phyloP scores from a whole-genome alignment of 2,888 invertebrate species.

The Hymenopus coronatus region DNA sequence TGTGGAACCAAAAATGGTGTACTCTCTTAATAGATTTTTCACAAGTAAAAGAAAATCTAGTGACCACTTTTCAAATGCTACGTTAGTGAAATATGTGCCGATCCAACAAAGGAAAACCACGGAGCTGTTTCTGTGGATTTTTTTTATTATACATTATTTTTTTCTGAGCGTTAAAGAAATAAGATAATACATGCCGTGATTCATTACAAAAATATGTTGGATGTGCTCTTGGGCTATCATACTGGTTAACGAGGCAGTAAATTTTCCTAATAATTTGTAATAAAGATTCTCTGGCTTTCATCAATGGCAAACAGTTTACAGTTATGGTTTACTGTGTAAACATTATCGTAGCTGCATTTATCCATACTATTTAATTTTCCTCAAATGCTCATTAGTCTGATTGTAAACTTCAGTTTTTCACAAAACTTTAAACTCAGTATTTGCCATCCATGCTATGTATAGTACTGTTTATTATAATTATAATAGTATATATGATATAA shows the following conservation, averaged over 20 bases:
- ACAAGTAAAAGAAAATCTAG: constrained; percentile 32
- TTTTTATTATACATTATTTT: constrained; percentile 21
- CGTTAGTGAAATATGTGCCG: constrained; percentile 29
- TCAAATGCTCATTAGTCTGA: constrained; percentile 7
- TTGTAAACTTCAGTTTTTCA: neutral
- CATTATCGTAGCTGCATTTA: neutral
- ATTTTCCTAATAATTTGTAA: neutral
- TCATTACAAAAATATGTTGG: constrained; percentile 8
- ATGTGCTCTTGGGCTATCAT: constrained; percentile 12
- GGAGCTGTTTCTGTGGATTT: constrained; percentile 22
- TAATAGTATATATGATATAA: constrained; percentile 26
- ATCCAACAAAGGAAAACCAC: constrained; percentile 25
- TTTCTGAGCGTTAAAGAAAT: constrained; percentile 6
- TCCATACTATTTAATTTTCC: neutral
- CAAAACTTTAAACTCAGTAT: constrained; percentile 17
- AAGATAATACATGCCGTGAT: neutral
- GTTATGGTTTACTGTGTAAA: neutral
- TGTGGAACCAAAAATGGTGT: constrained; percentile 34
- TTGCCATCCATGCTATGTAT: constrained; percentile 34
- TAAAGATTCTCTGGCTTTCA: neutral
- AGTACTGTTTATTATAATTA: constrained; percentile 27
- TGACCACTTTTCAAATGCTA: constrained; percentile 32
- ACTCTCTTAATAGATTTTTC: constrained; percentile 35
- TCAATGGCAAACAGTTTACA: neutral
- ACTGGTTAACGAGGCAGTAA: neutral